A percentile compares a stretch with the other conserved stretches of the same genome.
These are phyloP conservation scores for Aproaerema taeniolella DNA, from an alignment of 2,888 invertebrate genomes.

Conservation along the genomic window DNA sequence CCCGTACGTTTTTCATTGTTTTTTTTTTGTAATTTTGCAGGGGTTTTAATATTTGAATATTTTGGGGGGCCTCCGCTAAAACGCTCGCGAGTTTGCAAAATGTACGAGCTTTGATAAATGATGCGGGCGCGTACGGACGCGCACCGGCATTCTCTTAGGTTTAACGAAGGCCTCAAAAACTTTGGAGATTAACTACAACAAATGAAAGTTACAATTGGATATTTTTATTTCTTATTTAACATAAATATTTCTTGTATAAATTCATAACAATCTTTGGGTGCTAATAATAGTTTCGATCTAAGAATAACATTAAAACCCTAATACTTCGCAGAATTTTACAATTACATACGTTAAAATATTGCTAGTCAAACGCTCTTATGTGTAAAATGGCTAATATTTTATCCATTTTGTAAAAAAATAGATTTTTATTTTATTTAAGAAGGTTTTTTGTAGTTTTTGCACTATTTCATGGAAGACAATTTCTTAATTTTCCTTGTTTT, in stretches of 20 bases:
- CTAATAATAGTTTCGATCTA: conserved; percentile 57
- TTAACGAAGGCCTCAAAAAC: too few relatives aligned
- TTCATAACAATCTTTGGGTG: conserved; percentile 78
- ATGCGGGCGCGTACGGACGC: too few relatives aligned
- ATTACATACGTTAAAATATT: conserved; percentile 36
- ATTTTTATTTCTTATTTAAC: conserved; percentile 74
- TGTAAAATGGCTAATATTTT: conserved; percentile 50
- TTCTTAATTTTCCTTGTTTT: not conserved
- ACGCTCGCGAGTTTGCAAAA: too few relatives aligned
- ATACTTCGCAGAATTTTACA: conserved; percentile 27
- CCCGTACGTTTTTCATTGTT: too few relatives aligned
- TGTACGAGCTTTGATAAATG: too few relatives aligned
- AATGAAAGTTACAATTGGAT: conserved; percentile 47
- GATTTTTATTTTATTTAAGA: not conserved
- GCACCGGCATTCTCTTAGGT: too few relatives aligned
- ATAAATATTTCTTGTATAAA: conserved; percentile 77
- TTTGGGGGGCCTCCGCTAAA: too few relatives aligned
- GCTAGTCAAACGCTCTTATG: conserved; percentile 32
- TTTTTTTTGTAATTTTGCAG: too few relatives aligned
- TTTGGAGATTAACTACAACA: conserved; percentile 19
- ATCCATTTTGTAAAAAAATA: conserved; percentile 13
- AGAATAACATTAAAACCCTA: conserved; percentile 54
- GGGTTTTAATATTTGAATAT: too few relatives aligned
- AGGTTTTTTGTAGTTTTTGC: not conserved
- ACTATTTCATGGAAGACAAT: conserved; percentile 1